phyloP scores from a whole-genome alignment of 2,797 vertebrate genomes.

The Xiphorhynchus erythropygius region DNA sequence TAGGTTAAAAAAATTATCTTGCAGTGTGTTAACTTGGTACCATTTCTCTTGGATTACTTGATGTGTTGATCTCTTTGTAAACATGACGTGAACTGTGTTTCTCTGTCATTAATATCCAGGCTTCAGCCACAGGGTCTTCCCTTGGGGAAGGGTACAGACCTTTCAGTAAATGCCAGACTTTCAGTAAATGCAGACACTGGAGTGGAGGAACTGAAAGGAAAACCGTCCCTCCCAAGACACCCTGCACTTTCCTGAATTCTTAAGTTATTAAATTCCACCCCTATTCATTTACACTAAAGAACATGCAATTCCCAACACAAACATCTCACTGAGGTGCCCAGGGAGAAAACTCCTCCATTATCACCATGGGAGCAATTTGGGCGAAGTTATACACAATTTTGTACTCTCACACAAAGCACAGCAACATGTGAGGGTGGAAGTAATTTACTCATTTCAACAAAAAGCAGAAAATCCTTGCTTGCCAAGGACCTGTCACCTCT shows the following conservation, averaged over 20 bases:
- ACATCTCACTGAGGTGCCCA: background rate
- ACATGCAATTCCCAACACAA: constrained; percentile 38
- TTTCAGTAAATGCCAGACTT: background rate
- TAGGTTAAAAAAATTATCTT: background rate
- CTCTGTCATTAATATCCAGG: background rate
- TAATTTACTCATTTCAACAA: background rate
- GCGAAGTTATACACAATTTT: constrained; percentile 13
- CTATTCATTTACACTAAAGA: background rate
- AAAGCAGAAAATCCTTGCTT: background rate
- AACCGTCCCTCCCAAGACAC: background rate
- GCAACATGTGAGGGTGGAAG: background rate
- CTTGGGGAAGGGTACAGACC: background rate
- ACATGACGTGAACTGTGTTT: background rate
- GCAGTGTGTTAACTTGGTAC: background rate
- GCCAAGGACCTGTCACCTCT: background rate
- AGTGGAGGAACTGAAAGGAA: background rate
- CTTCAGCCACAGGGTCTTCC: background rate
- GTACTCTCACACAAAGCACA: background rate
- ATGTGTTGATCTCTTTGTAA: background rate
- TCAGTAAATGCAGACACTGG: background rate
- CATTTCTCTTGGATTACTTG: background rate
- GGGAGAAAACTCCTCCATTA: constrained; percentile 44
- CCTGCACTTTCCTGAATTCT: background rate
- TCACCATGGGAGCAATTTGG: constrained; percentile 56
- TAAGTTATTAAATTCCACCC: constrained; percentile 13